Base-by-base conservation (phyloP, 1,140 invertebrate genomes). In the Trichonephila clavipes region DNA sequence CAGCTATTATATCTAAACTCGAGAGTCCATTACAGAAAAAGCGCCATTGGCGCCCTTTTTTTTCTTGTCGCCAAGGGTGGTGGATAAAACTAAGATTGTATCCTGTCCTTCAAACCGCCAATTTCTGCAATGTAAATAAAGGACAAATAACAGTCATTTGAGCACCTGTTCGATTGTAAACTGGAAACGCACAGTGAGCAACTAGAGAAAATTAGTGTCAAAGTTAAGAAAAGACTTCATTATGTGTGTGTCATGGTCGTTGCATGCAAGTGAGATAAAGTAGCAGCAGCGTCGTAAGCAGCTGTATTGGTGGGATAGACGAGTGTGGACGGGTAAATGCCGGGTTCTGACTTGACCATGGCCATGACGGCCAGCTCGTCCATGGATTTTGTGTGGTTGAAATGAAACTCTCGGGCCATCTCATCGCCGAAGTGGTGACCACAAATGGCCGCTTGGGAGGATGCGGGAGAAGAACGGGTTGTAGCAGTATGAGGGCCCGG, bases 291-390 rank as follows among this genome's bases (percentile, higher is more conserved):
- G 12, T 94, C 94, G 40, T 90, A 94, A 10, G 87, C 86, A 0
- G 88, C 81, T 6, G 94, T 64, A 24, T 85, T 90, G 21, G 82
- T 81, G 21, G 94, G 89, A 34, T 94, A 94, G 4, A 94, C 83
- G 3, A 94, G 59, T 10, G 87, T 69, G 24, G 88, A 91, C 19
- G 94, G 88, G 59, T 94, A 94, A 21, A 94, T 40, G 12, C 89
- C 89, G 1, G 94, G 94, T 21, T 94, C 94, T 1, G 94, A 87
- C 51, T 94, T 94, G 21, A 94, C 94, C 94, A 94, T 94, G 34
- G 94, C 83, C 94, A 94, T 94, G 10, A 94, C 94, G 18, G 94
- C 83, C 58, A 94, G 64, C 81, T 91, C 94, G 88, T 94, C 93
- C 93, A 94, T 89, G 72, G 93, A 81, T 61, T 94, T 94, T 10